Evolutionary conservation across 2,797 vertebrate genomes (phyloP), one percentile per base, ranked within the genome.

Genomic region (Alectoris magna): DNA sequence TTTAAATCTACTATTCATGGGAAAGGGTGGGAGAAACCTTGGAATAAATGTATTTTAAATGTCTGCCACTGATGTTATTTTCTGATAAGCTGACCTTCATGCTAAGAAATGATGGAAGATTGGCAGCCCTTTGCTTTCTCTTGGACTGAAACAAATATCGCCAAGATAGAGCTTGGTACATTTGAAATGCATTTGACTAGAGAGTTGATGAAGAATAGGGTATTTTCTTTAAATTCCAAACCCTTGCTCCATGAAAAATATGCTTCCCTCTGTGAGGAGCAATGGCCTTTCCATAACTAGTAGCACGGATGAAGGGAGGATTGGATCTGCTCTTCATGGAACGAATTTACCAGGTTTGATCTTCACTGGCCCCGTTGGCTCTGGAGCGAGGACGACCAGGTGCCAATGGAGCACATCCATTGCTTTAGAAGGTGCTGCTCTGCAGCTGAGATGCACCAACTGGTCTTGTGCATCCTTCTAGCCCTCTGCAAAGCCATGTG

Each of bases 81-180:
- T 97, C 96, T 97, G 96, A 97, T 97, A 97, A 93, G 82, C 69
- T 97, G 96, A 97, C 96, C 97, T 97, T 97, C 95, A 81, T 96
- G 92, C 85, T 62, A 31, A 95, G 90, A 91, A 95, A 94, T 93
- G 94, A 87, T 91, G 81, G 59, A 91, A 97, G 96, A 91, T 80
- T 96, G 96, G 82, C 95, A 95, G 91, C 67, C 71, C 92, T 97
- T 86, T 88, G 82, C 91, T 84, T 95, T 94, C 91, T 75, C 69
- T 84, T 5, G 10, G 84, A 87, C 93, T 96, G 88, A 97, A 94
- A 78, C 92, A 95, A 95, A 91, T 56, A 70, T 59, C 78, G 63
- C 55, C 31, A 6, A 68, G 82, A 86, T 58, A 92, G 91, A 79
- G 73, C 76, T 64, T 89, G 68, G 87, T 94, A 91, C 88, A 22